Base-by-base conservation (phyloP, 2,797 vertebrate genomes). In the Phoxinus dragarum region DNA sequence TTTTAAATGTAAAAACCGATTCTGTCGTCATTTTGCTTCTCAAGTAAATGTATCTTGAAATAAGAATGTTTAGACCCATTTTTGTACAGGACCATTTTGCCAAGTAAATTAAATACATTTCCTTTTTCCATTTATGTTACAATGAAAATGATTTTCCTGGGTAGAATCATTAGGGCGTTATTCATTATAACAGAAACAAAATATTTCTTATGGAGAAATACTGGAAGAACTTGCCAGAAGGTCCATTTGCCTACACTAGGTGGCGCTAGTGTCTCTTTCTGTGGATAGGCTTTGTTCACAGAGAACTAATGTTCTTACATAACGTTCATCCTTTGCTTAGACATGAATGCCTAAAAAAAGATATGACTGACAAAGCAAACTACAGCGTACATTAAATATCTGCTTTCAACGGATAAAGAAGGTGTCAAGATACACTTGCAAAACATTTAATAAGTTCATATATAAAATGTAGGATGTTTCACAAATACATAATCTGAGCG, bases 401-500 rank as follows among this genome's bases (percentile, higher is more conserved):
- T 54, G 27, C 42, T 81, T 73, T 74, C 23, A 77, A 85, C 82
- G 27, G 40, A 77, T 72, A 75, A 6, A 52, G 49, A 67, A 27
- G 36, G 11, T 75, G 21, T 76, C 85, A 74, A 79, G 75, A 84
- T 90, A 89, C 89, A 91, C 81, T 94, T 94, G 90, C 88, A 92
- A 92, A 93, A 94, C 93, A 94, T 96, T 95, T 95, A 95, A 94
- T 95, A 88, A 89, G 89, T 88, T 87, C 89, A 80, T 44, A 84
- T 91, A 91, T 92, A 94, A 94, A 93, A 90, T 92, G 87, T 91
- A 90, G 88, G 90, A 91, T 87, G 91, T 91, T 93, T 88, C 93
- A 95, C 93, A 92, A 90, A 91, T 90, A 94, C 93, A 91, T 82
- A 85, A 90, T 89, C 87, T 85, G 90, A 88, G 78, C 91, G 86